Percentiles rank a stretch among this genome's conserved stretches.
Evolutionary conservation across 2,797 vertebrate genomes (phyloP).

Genomic region (Trachurus trachurus): DNA sequence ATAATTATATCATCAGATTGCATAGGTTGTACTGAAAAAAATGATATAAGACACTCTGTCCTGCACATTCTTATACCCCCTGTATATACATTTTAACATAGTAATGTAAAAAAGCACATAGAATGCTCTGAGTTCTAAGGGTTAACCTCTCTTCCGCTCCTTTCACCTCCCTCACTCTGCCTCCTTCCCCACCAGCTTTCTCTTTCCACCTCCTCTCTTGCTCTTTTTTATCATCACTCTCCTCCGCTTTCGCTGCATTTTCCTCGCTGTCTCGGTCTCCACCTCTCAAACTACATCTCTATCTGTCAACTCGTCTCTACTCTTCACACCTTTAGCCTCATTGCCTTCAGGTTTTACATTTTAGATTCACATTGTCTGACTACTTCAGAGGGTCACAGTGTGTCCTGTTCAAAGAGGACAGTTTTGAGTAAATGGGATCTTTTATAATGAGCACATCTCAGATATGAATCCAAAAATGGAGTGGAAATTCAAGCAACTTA

Average conservation of each 20-base stretch:
- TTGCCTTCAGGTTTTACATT: not conserved
- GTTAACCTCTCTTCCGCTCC: not conserved
- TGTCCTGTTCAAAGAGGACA: not conserved
- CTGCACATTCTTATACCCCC: too few relatives aligned
- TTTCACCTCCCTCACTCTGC: slow-evolving; percentile 4
- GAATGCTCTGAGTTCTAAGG: too few relatives aligned
- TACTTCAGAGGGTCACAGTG: too few relatives aligned
- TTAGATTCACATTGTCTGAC: not conserved
- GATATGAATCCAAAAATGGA: not conserved
- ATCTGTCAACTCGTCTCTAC: not conserved
- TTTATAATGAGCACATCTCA: not conserved
- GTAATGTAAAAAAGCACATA: too few relatives aligned
- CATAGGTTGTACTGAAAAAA: too few relatives aligned
- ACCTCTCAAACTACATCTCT: not conserved
- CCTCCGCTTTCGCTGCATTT: not conserved
- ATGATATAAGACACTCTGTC: too few relatives aligned
- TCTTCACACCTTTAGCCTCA: not conserved
- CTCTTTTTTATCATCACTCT: not conserved
- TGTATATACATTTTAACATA: too few relatives aligned
- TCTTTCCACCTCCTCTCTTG: slow-evolving; percentile 9
- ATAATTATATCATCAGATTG: too few relatives aligned
- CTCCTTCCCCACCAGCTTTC: not conserved
- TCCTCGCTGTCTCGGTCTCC: not conserved
- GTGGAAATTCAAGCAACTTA: not conserved
- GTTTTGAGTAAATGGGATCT: too few relatives aligned